phyloP scores from a whole-genome alignment of 2,797 vertebrate genomes.

The Esox masquinongy region DNA sequence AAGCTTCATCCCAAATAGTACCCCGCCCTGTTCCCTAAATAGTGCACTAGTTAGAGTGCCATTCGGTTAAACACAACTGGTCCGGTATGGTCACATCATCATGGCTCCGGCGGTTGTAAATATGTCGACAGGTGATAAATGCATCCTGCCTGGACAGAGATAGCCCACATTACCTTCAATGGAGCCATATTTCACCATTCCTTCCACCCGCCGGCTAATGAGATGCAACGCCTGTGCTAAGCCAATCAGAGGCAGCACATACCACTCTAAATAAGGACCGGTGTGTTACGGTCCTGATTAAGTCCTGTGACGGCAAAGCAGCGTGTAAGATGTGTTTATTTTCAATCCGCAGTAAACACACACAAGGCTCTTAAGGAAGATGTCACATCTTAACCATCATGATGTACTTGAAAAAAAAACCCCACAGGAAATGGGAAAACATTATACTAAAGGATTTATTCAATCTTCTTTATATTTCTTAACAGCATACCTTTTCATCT shows the following conservation, averaged over 20 bases:
- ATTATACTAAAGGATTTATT: slow-evolving; percentile 30
- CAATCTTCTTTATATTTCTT: slow-evolving; percentile 38
- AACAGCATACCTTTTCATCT: slow-evolving; percentile 30
- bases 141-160: slow-evolving; percentile 69
- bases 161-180: slow-evolving; percentile 77
- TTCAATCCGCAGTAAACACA: slow-evolving; percentile 64
- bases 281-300: slow-evolving; percentile 72
- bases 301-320: slow-evolving; percentile 62
- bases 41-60: slow-evolving; percentile 11
- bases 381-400: slow-evolving; percentile 50
- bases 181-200: slow-evolving; percentile 73
- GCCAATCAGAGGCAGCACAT: slow-evolving; percentile 55
- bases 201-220: slow-evolving; percentile 61
- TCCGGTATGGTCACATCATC: slow-evolving; percentile 53
- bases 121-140: slow-evolving; percentile 70
- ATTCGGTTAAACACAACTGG: slow-evolving; percentile 66
- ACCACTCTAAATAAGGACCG: slow-evolving; percentile 68
- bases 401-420: slow-evolving; percentile 35
- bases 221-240: slow-evolving; percentile 51
- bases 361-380: slow-evolving; percentile 46
- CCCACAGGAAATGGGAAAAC: not conserved
- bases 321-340: slow-evolving; percentile 44
- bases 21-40: not conserved
- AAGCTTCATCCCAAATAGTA: not conserved
- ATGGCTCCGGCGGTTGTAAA: slow-evolving; percentile 70